Evolutionary conservation across 2,888 invertebrate genomes (phyloP), one percentile per base, ranked within the genome.

Genomic region (Aethes cnicana): DNA sequence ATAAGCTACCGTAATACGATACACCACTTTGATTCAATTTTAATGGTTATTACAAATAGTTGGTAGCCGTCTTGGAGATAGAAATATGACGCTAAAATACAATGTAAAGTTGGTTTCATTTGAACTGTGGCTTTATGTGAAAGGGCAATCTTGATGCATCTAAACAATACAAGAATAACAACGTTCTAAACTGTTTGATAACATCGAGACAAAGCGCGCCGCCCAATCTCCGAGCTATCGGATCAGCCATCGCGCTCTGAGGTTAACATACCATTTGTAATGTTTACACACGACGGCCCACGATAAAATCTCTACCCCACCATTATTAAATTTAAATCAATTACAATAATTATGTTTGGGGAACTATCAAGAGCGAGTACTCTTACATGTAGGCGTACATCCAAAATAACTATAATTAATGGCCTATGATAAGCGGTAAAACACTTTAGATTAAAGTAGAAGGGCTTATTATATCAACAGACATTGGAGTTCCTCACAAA

Each of bases 291-390:
- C 69, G 66, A 71, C 65, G 58, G 43, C 41, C 65, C 49, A 55
- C 68, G 77, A 81, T 81, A 73, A 65, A 61, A 81, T 80, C 82
- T 42, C 55, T 62, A 64, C 69, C 71, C 76, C 71, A 69, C 72
- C 68, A 83, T 85, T 85, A 84, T 80, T 77, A 78, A 77, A 84
- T 85, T 86, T 81, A 84, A 85, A 83, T 85, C 87, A 85, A 88
- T 88, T 86, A 86, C 80, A 74, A 67, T 83, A 81, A 86, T 86
- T 84, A 83, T 78, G 74, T 77, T 80, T 77, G 73, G 74, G 67
- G 69, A 70, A 66, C 64, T 64, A 60, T 63, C 54, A 53, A 33
- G 37, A 59, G 60, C 58, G 56, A 63, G 66, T 66, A 63, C 61
- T 47, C 39, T 46, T 54, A 61, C 63, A 62, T 58, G 86, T 84